Percentiles rank a stretch among this genome's conserved stretches.
phyloP scores from a whole-genome alignment of 2,113 vertebrate genomes.

The Spilogale gracilis region DNA sequence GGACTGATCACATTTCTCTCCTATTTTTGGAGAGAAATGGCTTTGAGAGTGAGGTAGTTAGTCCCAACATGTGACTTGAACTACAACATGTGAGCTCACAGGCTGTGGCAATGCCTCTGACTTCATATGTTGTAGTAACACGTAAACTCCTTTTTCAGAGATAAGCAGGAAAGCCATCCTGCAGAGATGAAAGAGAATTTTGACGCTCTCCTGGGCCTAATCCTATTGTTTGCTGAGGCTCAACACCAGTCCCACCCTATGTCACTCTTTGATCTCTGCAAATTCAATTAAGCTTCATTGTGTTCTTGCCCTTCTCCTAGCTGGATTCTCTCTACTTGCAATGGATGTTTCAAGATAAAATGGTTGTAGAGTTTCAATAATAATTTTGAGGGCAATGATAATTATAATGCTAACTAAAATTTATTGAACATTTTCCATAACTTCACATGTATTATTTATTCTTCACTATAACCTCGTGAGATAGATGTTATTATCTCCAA shows the following conservation, averaged over 20 bases:
- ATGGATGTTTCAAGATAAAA: neutral
- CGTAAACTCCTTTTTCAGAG: neutral
- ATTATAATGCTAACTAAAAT: neutral
- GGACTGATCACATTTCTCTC: neutral
- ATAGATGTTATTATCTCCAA: neutral
- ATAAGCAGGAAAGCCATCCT: neutral
- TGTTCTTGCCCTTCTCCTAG: neutral
- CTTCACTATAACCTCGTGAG: neutral
- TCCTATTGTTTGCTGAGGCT: neutral
- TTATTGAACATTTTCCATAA: neutral
- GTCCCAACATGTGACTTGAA: neutral
- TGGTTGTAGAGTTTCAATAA: neutral
- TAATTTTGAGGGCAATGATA: neutral
- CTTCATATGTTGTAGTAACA: neutral
- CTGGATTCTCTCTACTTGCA: neutral
- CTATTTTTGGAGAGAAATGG: neutral
- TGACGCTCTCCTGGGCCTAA: neutral
- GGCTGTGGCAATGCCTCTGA: neutral
- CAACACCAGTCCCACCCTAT: rapidly evolving
- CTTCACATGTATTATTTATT: neutral
- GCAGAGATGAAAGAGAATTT: neutral
- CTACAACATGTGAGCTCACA: neutral
- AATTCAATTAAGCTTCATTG: neutral
- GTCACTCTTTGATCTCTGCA: neutral
- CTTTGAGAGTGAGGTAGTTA: neutral